Base-by-base conservation (phyloP, 2,888 invertebrate species). In the Orthosia cruda region DNA sequence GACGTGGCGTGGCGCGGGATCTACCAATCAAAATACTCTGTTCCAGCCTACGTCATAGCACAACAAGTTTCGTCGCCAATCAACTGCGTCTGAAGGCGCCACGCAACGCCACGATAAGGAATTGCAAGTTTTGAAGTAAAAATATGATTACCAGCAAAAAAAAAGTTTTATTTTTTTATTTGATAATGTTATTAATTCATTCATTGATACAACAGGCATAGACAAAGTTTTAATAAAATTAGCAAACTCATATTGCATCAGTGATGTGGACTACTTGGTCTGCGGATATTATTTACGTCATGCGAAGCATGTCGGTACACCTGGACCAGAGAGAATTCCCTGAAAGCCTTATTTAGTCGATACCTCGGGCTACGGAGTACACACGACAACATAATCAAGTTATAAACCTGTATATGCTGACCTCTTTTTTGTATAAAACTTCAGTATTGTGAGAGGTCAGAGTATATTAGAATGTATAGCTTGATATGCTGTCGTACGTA, bases 281-380 rank as follows among this genome's bases (percentile, higher is more conserved):
- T 62, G 75, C 76, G 72, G 71, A 84, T 88, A 83, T 89, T 78
- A 84, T 87, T 85, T 85, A 82, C 82, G 84, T 88, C 86, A 91
- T 88, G 85, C 80, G 80, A 82, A 77, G 76, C 85, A 84, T 86
- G 81, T 85, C 23, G 26, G 70, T 74, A 71, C 79, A 76, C 76
- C 77, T 71, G 81, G 79, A 77, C 84, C 81, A 74, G 61, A 85
- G 84, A 87, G 87, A 85, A 91, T 89, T 90, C 88, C 89, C 90
- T 49, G 58, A 86, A 81, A 80, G 75, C 87, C 87, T 87, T 89
- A 89, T 90, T 91, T 90, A 84, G 86, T 86, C 85, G 85, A 84
- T 88, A 88, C 86, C 85, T 81, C 82, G 66, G 75, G 71, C 71
- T 58, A 71, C 76, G 55, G 61, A 78, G 78, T 86, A 59, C 13